Percentiles rank a stretch among this genome's conserved stretches.
phyloP scores from a whole-genome alignment of 2,888 invertebrate genomes.

The Pachycephus smyrnensis region DNA sequence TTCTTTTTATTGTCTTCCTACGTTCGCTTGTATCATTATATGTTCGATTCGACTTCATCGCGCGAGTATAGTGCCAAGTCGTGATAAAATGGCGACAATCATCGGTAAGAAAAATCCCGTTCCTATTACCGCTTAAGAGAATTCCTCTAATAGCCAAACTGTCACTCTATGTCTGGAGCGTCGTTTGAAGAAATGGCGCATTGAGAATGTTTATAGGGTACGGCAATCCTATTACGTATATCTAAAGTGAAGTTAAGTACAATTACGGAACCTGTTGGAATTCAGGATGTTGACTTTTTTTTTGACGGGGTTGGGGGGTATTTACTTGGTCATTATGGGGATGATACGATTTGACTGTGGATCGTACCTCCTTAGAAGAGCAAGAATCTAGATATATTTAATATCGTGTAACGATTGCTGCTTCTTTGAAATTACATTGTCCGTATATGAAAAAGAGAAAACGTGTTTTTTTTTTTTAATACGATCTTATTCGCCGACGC shows the following conservation, averaged over 20 bases:
- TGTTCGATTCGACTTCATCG: background rate
- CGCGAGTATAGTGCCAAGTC: background rate
- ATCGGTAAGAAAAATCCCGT: conserved; percentile 25
- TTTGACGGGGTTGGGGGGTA: background rate
- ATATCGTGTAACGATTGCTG: background rate
- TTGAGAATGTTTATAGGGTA: background rate
- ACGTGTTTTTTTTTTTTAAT: background rate
- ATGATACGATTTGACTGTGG: background rate
- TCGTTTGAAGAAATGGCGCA: background rate
- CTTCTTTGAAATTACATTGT: background rate
- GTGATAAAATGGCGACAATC: conserved; percentile 25
- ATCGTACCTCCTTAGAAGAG: background rate
- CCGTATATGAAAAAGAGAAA: too few species aligned
- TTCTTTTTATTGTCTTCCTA: background rate
- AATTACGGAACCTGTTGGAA: background rate
- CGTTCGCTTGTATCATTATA: background rate
- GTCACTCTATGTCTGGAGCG: background rate
- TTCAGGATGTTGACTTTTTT: background rate
- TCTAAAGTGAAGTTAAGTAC: background rate
- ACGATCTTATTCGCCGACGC: background rate
- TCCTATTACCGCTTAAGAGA: conserved; percentile 1
- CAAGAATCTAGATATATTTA: background rate
- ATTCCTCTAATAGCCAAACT: conserved; percentile 4
- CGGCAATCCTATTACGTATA: background rate
- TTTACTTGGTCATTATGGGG: background rate